Evolutionary conservation across 2,113 vertebrate species (phyloP), one percentile per base, ranked within the genome.

Genomic region (Pterocles burchelli): DNA sequence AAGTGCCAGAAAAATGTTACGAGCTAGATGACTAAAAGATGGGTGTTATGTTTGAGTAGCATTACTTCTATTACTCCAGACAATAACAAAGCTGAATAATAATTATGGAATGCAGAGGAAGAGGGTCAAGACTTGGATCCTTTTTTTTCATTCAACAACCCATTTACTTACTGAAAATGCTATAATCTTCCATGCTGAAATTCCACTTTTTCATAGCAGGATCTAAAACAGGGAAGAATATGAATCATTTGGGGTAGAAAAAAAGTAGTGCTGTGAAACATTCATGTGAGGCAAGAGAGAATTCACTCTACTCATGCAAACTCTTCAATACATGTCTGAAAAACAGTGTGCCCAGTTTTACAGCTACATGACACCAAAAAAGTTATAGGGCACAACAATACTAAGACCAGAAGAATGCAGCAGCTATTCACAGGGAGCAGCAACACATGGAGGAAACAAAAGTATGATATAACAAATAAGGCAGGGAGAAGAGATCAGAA

Each of bases 161-260:
- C 13, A 26, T 66, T 74, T 80, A 98, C 99, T 97, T 98, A 99
- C 99, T 99, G 67, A 99, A 95, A 81, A 85, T 90, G 52, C 57
- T 87, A 88, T 99, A 99, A 97, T 99, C 98, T 18, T 97, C 95
- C 83, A 99, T 94, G 94, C 97, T 97, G 97, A 99, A 99, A 98
- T 98, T 98, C 99, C 99, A 99, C 65, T 92, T 99, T 95, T 99
- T 99, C 41, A 93, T 98, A 68, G 86, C 77, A 83, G 99, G 98
- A 97, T 99, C 99, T 99, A 96, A 95, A 98, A 97, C 28, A 81
- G 65, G 84, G 84, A 33, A 95, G 10, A 97, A 93, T 34, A n/a
- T 43, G 7, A 94, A 90, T 88, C 29, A 91, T 74, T 88, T 76
- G 19, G 41, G 67, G 33, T 41, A 94, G 54, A 61, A 97, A 88